phyloP scores from a whole-genome alignment of 2,888 invertebrate species.

The Oscheius sp. region DNA sequence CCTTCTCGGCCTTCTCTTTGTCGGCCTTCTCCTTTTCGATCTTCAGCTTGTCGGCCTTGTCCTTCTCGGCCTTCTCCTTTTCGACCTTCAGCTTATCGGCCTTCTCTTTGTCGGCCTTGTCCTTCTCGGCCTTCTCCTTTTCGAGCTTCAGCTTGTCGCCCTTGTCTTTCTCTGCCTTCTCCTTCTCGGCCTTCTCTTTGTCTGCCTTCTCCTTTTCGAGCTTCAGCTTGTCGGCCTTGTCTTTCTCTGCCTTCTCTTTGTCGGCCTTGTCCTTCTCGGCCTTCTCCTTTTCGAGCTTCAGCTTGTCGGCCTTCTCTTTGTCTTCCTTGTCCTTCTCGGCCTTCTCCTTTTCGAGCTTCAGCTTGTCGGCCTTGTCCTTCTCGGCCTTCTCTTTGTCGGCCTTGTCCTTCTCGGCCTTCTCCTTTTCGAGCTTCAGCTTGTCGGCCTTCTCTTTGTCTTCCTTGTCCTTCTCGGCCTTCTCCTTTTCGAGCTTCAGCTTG shows the following conservation, averaged over 20 bases:
- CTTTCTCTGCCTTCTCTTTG: not conserved
- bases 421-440: conserved; percentile 5
- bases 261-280: conserved; percentile 5
- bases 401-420: conserved; percentile 21
- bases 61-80: conserved; percentile 9
- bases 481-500: conserved; percentile 15
- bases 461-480: conserved; percentile 16
- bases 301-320: not conserved
- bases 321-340: conserved; percentile 10
- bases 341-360: conserved; percentile 14
- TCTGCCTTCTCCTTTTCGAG: conserved; percentile 21
- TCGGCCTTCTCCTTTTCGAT: conserved; percentile 10
- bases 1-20: conserved; percentile 23
- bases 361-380: conserved; percentile 11
- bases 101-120: conserved; percentile 18
- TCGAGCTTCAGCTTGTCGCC: conserved; percentile 7
- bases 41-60: conserved; percentile 10
- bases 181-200: conserved; percentile 16
- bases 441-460: conserved; percentile 8
- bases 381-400: conserved; percentile 17
- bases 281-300: conserved; percentile 4
- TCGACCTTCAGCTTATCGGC: conserved; percentile 5
- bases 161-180: conserved; percentile 7
- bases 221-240: conserved; percentile 11
- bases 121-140: conserved; percentile 20